These are phyloP conservation scores for Drosophila suzukii DNA, from an alignment of 1,140 invertebrate genomes.

Conservation along the genomic window DNA sequence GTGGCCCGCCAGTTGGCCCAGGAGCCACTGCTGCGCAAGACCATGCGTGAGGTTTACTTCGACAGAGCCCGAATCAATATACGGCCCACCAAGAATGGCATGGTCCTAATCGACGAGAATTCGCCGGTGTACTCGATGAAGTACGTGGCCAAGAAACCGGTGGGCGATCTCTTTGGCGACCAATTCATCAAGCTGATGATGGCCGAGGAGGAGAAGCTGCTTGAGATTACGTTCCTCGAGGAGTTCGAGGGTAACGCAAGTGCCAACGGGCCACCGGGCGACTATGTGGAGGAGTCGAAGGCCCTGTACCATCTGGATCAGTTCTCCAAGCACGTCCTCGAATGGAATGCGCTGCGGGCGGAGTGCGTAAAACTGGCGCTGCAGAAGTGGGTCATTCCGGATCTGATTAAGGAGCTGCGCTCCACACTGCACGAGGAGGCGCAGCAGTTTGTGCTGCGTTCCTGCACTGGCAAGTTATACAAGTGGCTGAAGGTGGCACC, in stretches of 20 bases:
- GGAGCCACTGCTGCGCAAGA: slow-evolving; percentile 95
- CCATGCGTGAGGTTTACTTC: slow-evolving; percentile 95
- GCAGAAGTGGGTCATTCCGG: slow-evolving; percentile 94
- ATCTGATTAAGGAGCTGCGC: slow-evolving; percentile 94
- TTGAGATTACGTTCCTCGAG: slow-evolving; percentile 90
- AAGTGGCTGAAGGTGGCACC: slow-evolving; percentile 97
- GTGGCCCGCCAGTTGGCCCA: slow-evolving; percentile 96
- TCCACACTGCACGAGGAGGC: slow-evolving; percentile 93
- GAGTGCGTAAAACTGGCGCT: slow-evolving; percentile 95
- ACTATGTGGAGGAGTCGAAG: slow-evolving; percentile 96
- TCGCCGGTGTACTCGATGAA: slow-evolving; percentile 95
- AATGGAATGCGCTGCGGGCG: slow-evolving; percentile 96
- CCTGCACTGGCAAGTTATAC: slow-evolving; percentile 93
- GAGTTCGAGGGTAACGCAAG: slow-evolving; percentile 91
- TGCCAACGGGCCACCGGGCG: slow-evolving; percentile 84
- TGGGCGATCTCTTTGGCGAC: slow-evolving; percentile 94
- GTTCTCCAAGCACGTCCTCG: slow-evolving; percentile 97
- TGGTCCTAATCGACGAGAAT: slow-evolving; percentile 97
- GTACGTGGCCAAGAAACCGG: slow-evolving; percentile 97
- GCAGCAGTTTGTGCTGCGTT: slow-evolving; percentile 94
- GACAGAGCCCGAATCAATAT: slow-evolving; percentile 94
- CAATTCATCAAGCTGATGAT: slow-evolving; percentile 94
- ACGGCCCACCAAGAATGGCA: slow-evolving; percentile 94
- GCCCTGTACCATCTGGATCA: slow-evolving; percentile 97
- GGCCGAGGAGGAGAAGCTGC: slow-evolving; percentile 94